Base-by-base conservation (phyloP, 2,113 vertebrate genomes). In the Xyliphius kryptos region DNA sequence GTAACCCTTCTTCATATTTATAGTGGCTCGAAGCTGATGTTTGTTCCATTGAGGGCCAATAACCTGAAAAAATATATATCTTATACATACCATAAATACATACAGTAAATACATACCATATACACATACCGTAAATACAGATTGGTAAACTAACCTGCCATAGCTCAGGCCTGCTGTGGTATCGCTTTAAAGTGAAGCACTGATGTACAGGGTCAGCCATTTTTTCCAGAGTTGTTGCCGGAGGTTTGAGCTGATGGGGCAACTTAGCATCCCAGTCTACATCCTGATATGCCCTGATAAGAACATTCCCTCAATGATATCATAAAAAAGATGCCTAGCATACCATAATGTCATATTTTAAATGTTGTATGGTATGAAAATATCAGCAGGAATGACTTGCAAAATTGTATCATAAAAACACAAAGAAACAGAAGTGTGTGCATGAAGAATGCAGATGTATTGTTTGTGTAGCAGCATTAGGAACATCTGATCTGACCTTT, bases 11-110 rank as follows among this genome's bases (percentile, higher is more conserved):
- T 40, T 58, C 1, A 73, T 70, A 7, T 65, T 75, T 6, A 52
- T 67, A 73, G 87, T 83, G 7, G 37, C 44, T 68, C 81, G 80
- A 52, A 75, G 81, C 50, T 89, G 88, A 68, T 76, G 86, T 78
- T 77, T 84, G 67, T 80, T 83, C 87, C 89, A 89, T 44, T 88
- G 80, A 12, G 67, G 71, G 56, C 85, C 79, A 44, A 83, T 11
- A 69, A 81, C 70, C 86, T 91, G 55, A 26, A 26, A 26, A 26
- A 26, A 26, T 3, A 26, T 3, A 26, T 26, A 26, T 26, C 22
- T 26, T 3, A 26, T n/a, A n/a, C n/a, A n/a, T n/a, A n/a, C n/a
- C n/a, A n/a, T n/a, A n/a, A n/a, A n/a, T n/a, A n/a, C 60, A n/a
- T 43, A 54, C 38, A 43, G 5, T 44, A 11, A 6, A 22, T 13